Percentiles rank a stretch among this genome's conserved stretches.
Evolutionary conservation across 2,888 invertebrate species (phyloP).

Genomic region (Chironomus riparius): DNA sequence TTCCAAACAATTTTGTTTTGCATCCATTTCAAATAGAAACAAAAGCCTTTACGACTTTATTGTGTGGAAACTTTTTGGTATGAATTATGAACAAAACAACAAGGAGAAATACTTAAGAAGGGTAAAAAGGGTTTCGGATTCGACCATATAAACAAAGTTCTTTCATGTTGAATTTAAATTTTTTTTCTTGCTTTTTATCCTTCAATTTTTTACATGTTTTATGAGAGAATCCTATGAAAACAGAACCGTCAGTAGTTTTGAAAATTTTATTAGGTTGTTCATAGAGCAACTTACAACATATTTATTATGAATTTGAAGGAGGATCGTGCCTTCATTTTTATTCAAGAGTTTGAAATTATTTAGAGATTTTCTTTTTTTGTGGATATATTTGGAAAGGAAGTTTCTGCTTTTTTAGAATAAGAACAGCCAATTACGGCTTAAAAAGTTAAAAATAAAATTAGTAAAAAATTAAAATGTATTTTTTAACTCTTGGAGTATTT

Average conservation of each 20-base stretch:
- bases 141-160: not conserved
- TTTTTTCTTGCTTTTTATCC: not conserved
- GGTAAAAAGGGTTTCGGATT: no score
- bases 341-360: no score
- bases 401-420: not conserved
- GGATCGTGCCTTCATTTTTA: no score
- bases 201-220: not conserved
- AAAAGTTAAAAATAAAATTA: no score
- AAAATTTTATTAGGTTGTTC: not conserved
- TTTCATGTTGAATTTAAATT: not conserved
- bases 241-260: not conserved
- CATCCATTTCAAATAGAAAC: not conserved
- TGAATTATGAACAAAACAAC: not conserved
- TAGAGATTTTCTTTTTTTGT: no score
- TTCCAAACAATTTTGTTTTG: no score
- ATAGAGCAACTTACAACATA: no score
- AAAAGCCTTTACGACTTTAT: not conserved
- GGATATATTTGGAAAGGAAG: no score
- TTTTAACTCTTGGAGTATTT: no score
- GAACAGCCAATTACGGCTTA: no score
- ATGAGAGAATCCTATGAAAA: not conserved
- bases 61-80: not conserved
- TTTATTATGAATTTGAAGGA: no score
- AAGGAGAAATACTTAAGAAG: not conserved
- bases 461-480: no score